Conservation (phyloP, 2,888 invertebrate genomes). For the Mesoligia furuncula region DNA sequence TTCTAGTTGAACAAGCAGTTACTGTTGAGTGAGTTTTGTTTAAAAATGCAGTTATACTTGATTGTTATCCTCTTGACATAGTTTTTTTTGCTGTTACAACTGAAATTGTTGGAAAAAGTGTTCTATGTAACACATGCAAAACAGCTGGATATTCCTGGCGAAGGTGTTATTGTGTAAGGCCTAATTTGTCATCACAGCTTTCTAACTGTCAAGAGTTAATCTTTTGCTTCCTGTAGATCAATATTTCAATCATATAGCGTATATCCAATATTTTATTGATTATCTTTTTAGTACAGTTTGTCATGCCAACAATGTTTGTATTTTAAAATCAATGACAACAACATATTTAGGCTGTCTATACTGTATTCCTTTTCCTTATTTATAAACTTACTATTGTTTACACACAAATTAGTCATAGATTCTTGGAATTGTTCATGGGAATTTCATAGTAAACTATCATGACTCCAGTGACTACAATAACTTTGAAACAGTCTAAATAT, state of each 20-base stretch:
- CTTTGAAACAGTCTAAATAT: not conserved
- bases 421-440: not conserved
- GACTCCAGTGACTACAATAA: not conserved
- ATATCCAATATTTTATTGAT: constrained; percentile 5
- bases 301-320: constrained; percentile 17
- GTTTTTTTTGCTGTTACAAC: constrained; percentile 52
- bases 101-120: constrained; percentile 29
- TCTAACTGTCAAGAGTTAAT: constrained; percentile 25
- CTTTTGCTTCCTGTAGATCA: not conserved
- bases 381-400: constrained; percentile 1
- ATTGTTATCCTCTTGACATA: constrained; percentile 70
- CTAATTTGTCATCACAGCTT: constrained; percentile 30
- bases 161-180: constrained; percentile 39
- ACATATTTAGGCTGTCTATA: not conserved
- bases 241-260: not conserved
- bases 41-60: constrained; percentile 75
- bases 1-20: constrained; percentile 76
- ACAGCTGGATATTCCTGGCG: constrained; percentile 19
- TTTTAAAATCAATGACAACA: not conserved
- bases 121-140: constrained; percentile 33
- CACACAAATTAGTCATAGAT: constrained; percentile 20
- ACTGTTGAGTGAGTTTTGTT: constrained; percentile 72
- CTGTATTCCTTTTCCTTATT: constrained; percentile 27
- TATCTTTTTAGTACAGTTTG: not conserved
- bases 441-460: not conserved